phyloP scores from a whole-genome alignment of 2,113 vertebrate genomes.

The Lipotes vexillifer region DNA sequence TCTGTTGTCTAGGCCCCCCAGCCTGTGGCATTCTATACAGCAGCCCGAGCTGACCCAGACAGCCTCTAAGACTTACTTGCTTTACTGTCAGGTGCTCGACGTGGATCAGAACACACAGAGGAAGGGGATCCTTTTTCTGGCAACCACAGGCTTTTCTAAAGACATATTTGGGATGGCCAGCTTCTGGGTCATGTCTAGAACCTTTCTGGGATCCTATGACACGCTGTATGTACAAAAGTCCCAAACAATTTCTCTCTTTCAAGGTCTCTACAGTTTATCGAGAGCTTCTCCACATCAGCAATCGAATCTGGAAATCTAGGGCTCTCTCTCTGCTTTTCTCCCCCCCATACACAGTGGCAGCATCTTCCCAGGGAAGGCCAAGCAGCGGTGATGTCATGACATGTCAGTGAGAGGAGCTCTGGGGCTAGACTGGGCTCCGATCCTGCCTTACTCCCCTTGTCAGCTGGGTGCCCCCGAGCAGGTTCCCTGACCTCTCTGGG shows the following conservation, averaged over 20 bases:
- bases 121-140: background rate
- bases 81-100: background rate
- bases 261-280: background rate
- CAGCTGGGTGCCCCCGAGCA: background rate
- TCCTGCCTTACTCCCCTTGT: background rate
- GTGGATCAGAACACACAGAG: background rate
- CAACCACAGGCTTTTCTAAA: background rate
- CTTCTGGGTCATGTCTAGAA: background rate
- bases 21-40: background rate
- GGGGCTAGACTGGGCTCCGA: background rate
- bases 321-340: background rate
- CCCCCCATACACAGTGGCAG: no score
- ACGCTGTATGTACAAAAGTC: background rate
- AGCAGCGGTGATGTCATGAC: background rate
- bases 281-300: background rate
- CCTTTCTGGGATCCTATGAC: background rate
- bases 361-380: background rate
- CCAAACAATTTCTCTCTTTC: background rate
- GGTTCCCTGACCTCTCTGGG: background rate
- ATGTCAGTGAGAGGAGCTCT: background rate
- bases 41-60: background rate
- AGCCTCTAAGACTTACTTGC: background rate
- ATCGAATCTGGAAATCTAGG: background rate
- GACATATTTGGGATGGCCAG: fast-evolving
- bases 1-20: fast-evolving